Base-by-base conservation (phyloP, 2,797 vertebrate genomes). In the Anguilla marmorata region DNA sequence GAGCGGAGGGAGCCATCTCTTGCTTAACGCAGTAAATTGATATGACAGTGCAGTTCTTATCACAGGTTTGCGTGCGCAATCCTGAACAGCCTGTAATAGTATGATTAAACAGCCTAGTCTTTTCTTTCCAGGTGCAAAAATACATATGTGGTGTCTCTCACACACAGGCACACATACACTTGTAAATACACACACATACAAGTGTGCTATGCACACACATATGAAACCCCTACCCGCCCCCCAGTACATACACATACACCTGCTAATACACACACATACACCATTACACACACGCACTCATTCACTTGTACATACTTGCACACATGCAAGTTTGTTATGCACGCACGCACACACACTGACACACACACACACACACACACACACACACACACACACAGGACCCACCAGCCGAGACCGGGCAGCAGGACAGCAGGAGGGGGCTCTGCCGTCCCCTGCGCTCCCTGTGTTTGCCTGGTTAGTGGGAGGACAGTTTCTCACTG, bases 121-220 rank as follows among this genome's bases (percentile, higher is more conserved):
- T 58, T 66, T 66, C 63, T 66, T 66, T 66, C 63, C 7, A 27
- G 21, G 63, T 5, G 63, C 63, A n/a, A 27, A 66, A n/a, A 66
- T 58, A 58, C n/a, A 24, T 7, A 66, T 5, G 41, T 45, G 41
- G 41, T n/a, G 21, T 24, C 58, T 60, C 93, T 6, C 83, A 87
- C 6, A 24, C 90, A 7, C 88, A 37, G 3, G 89, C 84, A 0
- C 69, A 24, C 76, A 2, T 8, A 74, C 30, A 19, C 50, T 52
- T 12, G 11, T 52, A 11, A 8, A 69, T 6, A 27, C 63, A 27
- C 63, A 69, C 63, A 69, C 63, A 19, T 14, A 45, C 33, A 33
- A 56, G 24, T 4, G 19, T 16, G 56, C 54, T 50, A 41, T 16
- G 33, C 21, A 41, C 72, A 86, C 30, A 48, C 86, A 45, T 48